These are phyloP conservation scores for Acleris sparsana DNA, from an alignment of 2,888 invertebrate genomes.

Conservation along the genomic window DNA sequence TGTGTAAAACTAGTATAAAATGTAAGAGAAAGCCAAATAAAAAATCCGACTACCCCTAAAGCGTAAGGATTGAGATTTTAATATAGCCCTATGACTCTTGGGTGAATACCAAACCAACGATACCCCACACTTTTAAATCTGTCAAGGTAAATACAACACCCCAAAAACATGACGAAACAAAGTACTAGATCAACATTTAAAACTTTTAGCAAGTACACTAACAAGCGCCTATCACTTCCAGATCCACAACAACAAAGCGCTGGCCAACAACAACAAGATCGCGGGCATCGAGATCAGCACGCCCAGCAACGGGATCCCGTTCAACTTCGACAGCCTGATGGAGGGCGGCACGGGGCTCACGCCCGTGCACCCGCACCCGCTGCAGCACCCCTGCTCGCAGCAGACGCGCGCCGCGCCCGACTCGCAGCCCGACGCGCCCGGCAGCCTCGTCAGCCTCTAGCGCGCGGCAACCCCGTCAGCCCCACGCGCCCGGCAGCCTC, in stretches of 20 bases:
- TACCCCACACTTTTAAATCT: no score
- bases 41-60: no score
- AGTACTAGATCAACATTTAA: neutral
- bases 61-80: no score
- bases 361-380: conserved; percentile 86
- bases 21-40: no score
- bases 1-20: no score
- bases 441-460: conserved; percentile 94
- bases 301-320: conserved; percentile 93
- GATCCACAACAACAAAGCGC: conserved; percentile 77
- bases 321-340: conserved; percentile 96
- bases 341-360: conserved; percentile 96
- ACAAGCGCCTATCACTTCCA: conserved; percentile 49
- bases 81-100: no score
- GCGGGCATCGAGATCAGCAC: conserved; percentile 93
- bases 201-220: conserved; percentile 38
- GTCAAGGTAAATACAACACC: no score
- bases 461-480: no score
- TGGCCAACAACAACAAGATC: conserved; percentile 83
- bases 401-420: conserved; percentile 89
- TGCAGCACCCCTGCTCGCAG: conserved; percentile 89
- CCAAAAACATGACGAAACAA: no score
- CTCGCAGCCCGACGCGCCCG: conserved; percentile 89
- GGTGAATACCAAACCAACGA: no score
- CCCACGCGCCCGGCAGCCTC: no score